Evolutionary conservation across 2,888 invertebrate species (phyloP).

Genomic region (Cybosia mesomella): DNA sequence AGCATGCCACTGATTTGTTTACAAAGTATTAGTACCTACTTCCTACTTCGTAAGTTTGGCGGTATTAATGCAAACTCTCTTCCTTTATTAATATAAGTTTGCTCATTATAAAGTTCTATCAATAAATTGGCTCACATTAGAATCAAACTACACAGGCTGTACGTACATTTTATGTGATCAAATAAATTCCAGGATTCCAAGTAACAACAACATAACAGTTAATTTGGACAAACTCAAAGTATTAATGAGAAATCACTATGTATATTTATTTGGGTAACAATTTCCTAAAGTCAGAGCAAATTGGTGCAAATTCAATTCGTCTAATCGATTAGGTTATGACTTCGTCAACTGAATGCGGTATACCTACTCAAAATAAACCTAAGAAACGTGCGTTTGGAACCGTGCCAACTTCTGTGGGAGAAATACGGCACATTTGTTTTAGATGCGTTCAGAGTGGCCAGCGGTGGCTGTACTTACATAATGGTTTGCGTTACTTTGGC

Average conservation of each 20-base stretch:
- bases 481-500: constrained; percentile 8
- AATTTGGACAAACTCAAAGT: constrained; percentile 19
- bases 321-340: constrained; percentile 72
- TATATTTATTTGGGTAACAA: constrained; percentile 33
- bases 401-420: constrained; percentile 36
- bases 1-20: constrained; percentile 24
- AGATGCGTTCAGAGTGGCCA: constrained; percentile 42
- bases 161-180: constrained; percentile 54
- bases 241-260: constrained; percentile 29
- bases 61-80: constrained; percentile 19
- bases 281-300: constrained; percentile 42
- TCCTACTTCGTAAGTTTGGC: constrained; percentile 27
- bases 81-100: constrained; percentile 41
- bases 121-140: constrained; percentile 36
- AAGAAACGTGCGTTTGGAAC: constrained; percentile 37
- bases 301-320: constrained; percentile 57
- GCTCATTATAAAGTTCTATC: constrained; percentile 40
- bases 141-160: constrained; percentile 36
- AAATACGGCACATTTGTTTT: constrained; percentile 44
- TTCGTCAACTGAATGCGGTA: constrained; percentile 69
- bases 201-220: constrained; percentile 21
- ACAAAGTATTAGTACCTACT: constrained; percentile 31
- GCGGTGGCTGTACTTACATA: constrained; percentile 24
- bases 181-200: constrained; percentile 28
- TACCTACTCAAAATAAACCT: constrained; percentile 49